Evolutionary conservation across 1,140 invertebrate species (phyloP).

Genomic region (Drosophila carrolli): DNA sequence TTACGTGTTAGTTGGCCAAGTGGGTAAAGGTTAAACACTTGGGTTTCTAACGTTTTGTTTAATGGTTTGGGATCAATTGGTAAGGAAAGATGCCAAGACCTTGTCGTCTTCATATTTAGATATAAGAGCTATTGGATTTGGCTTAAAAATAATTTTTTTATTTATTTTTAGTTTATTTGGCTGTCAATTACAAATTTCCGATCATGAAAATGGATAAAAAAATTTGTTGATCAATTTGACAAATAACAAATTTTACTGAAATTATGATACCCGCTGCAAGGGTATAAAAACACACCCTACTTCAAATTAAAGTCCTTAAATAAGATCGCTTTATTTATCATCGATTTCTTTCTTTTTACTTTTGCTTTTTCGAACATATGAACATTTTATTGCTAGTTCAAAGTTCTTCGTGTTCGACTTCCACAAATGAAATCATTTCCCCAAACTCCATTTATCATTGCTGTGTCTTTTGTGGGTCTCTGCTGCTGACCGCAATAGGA

Average conservation of each 20-base stretch:
- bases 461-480: constrained; percentile 37
- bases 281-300: too few species aligned
- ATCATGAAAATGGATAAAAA: too few species aligned
- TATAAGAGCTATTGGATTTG: too few species aligned
- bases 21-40: constrained; percentile 28
- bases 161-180: too few species aligned
- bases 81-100: neutral
- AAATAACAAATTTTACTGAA: too few species aligned
- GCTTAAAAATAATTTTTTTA: too few species aligned
- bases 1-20: constrained; percentile 35
- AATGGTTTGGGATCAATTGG: neutral
- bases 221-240: too few species aligned
- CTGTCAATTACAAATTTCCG: too few species aligned
- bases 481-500: constrained; percentile 40
- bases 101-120: too few species aligned
- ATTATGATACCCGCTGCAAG: too few species aligned
- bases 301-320: too few species aligned
- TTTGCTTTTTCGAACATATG: neutral
- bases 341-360: neutral
- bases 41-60: neutral
- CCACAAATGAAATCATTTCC: constrained; percentile 38
- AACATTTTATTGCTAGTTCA: constrained; percentile 1
- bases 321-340: neutral
- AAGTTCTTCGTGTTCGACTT: constrained; percentile 1
- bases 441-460: constrained; percentile 48